Percentiles rank a stretch among this genome's conserved stretches.
Conservation (phyloP, 2,888 invertebrate genomes). For the Drosophila yooni region DNA sequence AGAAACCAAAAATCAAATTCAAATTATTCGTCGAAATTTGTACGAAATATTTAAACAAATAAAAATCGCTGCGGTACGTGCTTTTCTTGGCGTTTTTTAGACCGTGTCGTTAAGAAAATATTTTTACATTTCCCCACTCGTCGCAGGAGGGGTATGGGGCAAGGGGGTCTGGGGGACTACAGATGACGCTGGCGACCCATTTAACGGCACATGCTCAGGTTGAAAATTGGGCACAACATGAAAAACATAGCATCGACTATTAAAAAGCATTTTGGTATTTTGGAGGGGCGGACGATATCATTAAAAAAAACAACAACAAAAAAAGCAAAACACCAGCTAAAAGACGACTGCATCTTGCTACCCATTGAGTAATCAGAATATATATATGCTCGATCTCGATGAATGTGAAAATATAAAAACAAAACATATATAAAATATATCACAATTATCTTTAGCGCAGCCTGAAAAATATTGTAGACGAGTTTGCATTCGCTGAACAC, state of each 20-base stretch:
- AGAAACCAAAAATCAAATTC: constrained; percentile 60
- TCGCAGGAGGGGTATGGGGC: background rate
- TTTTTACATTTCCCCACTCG: constrained; percentile 62
- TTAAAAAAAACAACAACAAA: constrained; percentile 36
- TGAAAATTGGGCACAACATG: constrained; percentile 60
- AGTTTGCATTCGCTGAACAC: background rate
- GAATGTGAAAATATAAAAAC: background rate
- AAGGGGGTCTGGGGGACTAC: constrained; percentile 14
- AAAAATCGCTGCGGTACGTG: constrained; percentile 77
- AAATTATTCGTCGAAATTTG: constrained; percentile 69
- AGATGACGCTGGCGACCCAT: constrained; percentile 62
- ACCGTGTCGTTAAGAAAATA: constrained; percentile 78
- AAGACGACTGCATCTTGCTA: constrained; percentile 29
- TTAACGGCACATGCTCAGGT: constrained; percentile 69
- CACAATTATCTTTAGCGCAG: background rate
- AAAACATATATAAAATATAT: background rate
- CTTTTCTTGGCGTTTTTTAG: constrained; percentile 77
- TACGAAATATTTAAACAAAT: constrained; percentile 79
- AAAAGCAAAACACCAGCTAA: constrained; percentile 8
- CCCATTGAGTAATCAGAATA: constrained; percentile 44
- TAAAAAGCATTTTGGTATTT: constrained; percentile 53
- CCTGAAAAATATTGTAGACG: background rate
- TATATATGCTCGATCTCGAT: background rate
- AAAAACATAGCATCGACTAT: constrained; percentile 46
- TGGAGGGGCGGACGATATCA: constrained; percentile 28